Base-by-base conservation (phyloP, 2,113 vertebrate species). In the Sinocyclocheilus rhinocerous region DNA sequence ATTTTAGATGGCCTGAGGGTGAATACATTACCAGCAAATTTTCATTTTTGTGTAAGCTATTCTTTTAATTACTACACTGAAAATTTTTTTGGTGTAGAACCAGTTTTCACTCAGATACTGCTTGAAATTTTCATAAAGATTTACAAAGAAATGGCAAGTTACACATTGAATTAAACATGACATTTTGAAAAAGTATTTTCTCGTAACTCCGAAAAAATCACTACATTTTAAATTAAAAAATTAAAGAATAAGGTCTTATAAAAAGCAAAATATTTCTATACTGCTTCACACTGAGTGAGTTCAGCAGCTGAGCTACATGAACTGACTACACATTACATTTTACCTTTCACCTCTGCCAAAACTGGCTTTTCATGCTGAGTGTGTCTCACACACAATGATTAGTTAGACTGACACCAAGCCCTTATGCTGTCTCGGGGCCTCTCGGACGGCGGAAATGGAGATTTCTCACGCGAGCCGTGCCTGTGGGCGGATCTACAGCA, bases 381-480 rank as follows among this genome's bases (percentile, higher is more conserved):
- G 16, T 39, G 65, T 29, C 65, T 69, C 22, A 4, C 29, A 39
- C 52, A 24, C 76, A 76, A 6, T 29, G 29, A 29, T 39, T 16
- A 80, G 4, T 24, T 33, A 59, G 52, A 36, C 4, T 26, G 75
- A 76, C 18, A n/a, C 29, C 29, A 18, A 59, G 33, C 18, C 29
- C 55, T 42, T 72, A 0, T 42, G 76, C 55, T 5, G 16, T 11
- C 15, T 18, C 48, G 0, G 45, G 57, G 61, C 39, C 80, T n/a
- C 80, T 50, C 2, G 4, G 24, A 10, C 1, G 8, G 29, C 20
- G 11, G 24, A 69, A 69, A 50, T 3, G 1, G 8, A 20, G 0
- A 2, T 50, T 69, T 82, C 80, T 82, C 80, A 82, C 80, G 45
- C 65, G 6, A 82, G 42, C 63, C 12, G 7, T 18, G 22, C 7